Evolutionary conservation across 2,797 vertebrate genomes (phyloP).

Genomic region (Labeo calbasu): DNA sequence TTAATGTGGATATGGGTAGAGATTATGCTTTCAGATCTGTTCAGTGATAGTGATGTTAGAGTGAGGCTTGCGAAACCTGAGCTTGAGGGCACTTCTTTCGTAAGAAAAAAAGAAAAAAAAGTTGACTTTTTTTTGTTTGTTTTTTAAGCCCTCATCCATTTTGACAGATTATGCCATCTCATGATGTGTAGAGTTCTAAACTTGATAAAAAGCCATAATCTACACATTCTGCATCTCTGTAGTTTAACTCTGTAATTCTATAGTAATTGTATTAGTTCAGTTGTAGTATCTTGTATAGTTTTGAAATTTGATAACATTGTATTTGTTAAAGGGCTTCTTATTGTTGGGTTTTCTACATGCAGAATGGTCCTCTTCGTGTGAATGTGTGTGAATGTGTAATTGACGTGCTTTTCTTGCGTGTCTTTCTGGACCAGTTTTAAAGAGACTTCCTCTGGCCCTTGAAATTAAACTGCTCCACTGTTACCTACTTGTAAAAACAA

Average conservation of each 20-base stretch:
- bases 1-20: conserved; percentile 34
- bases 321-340: conserved; percentile 69
- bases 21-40: conserved; percentile 15
- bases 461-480: conserved; percentile 52
- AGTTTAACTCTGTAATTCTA: conserved; percentile 51
- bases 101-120: not conserved
- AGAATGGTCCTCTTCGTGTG: conserved; percentile 31
- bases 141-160: conserved; percentile 46
- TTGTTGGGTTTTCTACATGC: conserved; percentile 61
- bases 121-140: conserved; percentile 7
- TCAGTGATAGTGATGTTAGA: conserved; percentile 1
- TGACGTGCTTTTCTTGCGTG: conserved; percentile 28
- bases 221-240: conserved; percentile 54
- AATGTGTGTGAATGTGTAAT: conserved; percentile 50
- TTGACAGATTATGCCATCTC: conserved; percentile 48
- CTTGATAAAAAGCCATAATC: conserved; percentile 71
- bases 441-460: conserved; percentile 22
- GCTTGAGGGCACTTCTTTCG: conserved; percentile 19
- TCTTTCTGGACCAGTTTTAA: conserved; percentile 43
- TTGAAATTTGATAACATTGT: conserved; percentile 64
- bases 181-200: conserved; percentile 61
- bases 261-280: conserved; percentile 58
- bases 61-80: conserved; percentile 4
- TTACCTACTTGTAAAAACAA: conserved; percentile 66
- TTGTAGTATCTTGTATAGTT: conserved; percentile 62